phyloP scores from a whole-genome alignment of 2,888 invertebrate genomes.

The Tortricodes alternella region DNA sequence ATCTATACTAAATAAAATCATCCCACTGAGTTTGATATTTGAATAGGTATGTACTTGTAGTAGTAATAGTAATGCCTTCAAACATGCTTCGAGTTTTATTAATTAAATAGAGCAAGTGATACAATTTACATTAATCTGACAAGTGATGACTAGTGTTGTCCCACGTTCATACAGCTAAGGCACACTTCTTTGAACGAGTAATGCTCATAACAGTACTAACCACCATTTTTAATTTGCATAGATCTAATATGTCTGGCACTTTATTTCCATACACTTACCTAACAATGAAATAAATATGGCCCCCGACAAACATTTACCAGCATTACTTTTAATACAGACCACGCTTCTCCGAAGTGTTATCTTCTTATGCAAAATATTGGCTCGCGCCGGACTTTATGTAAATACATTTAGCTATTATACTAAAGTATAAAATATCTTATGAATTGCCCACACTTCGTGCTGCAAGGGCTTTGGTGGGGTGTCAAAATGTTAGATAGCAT shows the following conservation, averaged over 20 bases:
- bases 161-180: no score
- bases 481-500: constrained; percentile 59
- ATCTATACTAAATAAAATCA: no score
- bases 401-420: constrained; percentile 63
- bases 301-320: constrained; percentile 40
- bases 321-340: constrained; percentile 52
- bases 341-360: constrained; percentile 68
- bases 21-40: no score
- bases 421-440: constrained; percentile 59
- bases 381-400: constrained; percentile 80
- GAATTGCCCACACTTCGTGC: constrained; percentile 52
- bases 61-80: no score
- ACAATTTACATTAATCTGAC: no score
- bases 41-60: no score
- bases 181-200: no score
- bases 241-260: constrained; percentile 32
- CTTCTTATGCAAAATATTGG: constrained; percentile 79
- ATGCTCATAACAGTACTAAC: no score
- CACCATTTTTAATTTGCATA: constrained; percentile 31
- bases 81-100: no score
- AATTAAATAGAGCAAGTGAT: no score
- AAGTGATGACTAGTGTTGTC: no score
- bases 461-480: constrained; percentile 55
- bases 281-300: constrained; percentile 51
- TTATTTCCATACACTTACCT: constrained; percentile 51